Percentiles rank a stretch among this genome's conserved stretches.
Conservation (phyloP, 2,888 invertebrate species). For the Trachelus iudaicus region DNA sequence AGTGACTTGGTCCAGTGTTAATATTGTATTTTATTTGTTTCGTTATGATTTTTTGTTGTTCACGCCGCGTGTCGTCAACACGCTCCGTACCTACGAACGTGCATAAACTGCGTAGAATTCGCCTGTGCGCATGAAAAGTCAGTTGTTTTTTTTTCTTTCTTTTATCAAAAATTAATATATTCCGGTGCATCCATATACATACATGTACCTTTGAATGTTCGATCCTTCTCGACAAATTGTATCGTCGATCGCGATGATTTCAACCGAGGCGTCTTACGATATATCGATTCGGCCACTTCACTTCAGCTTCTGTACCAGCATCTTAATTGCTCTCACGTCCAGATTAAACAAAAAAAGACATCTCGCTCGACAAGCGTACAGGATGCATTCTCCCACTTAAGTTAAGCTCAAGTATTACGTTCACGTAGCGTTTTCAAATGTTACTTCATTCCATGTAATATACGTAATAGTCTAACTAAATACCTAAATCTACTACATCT, state of each 20-base stretch:
- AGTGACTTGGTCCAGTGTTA: constrained; percentile 64
- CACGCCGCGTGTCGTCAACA: constrained; percentile 63
- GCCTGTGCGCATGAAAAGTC: constrained; percentile 13
- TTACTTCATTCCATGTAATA: constrained; percentile 66
- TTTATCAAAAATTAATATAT: not conserved
- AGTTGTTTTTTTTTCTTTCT: not conserved
- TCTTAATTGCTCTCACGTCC: not conserved
- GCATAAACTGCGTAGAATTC: constrained; percentile 14
- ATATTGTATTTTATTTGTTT: constrained; percentile 67
- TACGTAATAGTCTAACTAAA: constrained; percentile 64
- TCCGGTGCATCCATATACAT: not conserved
- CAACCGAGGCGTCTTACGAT: not conserved
- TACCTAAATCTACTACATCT: constrained; percentile 61
- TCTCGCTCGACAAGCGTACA: constrained; percentile 24
- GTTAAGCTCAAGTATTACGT: constrained; percentile 65
- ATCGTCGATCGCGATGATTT: not conserved
- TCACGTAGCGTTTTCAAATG: constrained; percentile 62
- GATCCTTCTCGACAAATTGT: not conserved
- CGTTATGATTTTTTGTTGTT: constrained; percentile 62
- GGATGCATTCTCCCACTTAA: constrained; percentile 47
- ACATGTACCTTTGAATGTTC: not conserved
- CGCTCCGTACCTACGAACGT: constrained; percentile 58
- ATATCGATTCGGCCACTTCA: not conserved
- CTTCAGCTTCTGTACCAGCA: not conserved
- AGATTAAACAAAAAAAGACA: not conserved